These are phyloP conservation scores for Echinarachnius parma DNA, from an alignment of 53 echinoderm and acorn worm species.

Conservation along the genomic window DNA sequence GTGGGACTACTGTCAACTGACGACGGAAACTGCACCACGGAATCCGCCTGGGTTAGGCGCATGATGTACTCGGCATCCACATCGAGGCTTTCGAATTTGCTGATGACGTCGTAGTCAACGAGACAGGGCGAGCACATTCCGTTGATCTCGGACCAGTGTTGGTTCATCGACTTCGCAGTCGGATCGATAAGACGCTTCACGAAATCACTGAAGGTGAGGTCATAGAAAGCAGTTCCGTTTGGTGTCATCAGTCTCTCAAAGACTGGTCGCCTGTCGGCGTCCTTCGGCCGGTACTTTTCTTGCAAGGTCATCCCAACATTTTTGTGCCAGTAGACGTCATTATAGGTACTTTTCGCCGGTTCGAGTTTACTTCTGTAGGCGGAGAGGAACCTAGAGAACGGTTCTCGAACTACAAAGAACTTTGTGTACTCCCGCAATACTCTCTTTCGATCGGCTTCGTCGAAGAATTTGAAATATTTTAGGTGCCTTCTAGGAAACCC, in stretches of 20 bases:
- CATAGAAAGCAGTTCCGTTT: conserved; percentile 4
- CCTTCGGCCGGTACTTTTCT: conserved; percentile 6
- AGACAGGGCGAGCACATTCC: conserved; percentile 10
- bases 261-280: conserved; percentile 5
- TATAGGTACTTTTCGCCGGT: conserved; percentile 35
- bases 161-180: background rate
- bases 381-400: conserved; percentile 61
- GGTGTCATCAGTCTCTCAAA: conserved; percentile 3
- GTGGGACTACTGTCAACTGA: conserved; percentile 64
- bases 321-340: conserved; percentile 25
- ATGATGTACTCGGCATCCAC: conserved; percentile 53
- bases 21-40: conserved; percentile 54
- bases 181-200: background rate
- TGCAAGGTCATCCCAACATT: background rate
- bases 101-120: conserved; percentile 28
- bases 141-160: conserved; percentile 16
- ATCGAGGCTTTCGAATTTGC: conserved; percentile 59
- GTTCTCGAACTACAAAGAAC: conserved; percentile 61
- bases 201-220: conserved; percentile 20
- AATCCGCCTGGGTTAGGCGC: conserved; percentile 40
- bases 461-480: conserved; percentile 5
- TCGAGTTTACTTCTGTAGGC: conserved; percentile 65
- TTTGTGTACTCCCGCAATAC: conserved; percentile 47
- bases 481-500: conserved; percentile 15
- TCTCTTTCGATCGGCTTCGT: background rate